Evolutionary conservation across 2,888 invertebrate genomes (phyloP), one percentile per base, ranked within the genome.

Genomic region (Drosophila stalkeri): DNA sequence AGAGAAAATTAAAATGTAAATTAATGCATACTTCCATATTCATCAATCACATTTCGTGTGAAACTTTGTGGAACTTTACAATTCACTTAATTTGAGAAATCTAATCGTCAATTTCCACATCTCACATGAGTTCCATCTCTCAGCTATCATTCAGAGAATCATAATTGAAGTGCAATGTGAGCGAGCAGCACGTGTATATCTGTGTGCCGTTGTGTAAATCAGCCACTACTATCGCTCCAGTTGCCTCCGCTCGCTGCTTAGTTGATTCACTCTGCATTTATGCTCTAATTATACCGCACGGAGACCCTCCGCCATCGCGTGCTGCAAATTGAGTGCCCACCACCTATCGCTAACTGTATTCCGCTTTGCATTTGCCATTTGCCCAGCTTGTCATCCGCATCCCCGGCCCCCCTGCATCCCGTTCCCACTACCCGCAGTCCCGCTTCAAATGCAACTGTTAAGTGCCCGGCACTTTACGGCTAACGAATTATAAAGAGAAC

Each of bases 271-370:
- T 54, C 39, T 44, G 31, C 61, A 69, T 69, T 65, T 79, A 69
- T 85, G 82, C 82, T 72, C 73, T 79, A 82, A 88, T 82, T 82
- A 82, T 76, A 85, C 71, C 66, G 27, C 51, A 69, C 63, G 65
- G 64, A 61, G 35, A 64, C 41, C 59, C 51, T 55, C 54, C 49
- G 41, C 43, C 69, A 66, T 75, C 56, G 85, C 71, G 64, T 76
- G 82, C 41, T 59, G 60, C 78, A 81, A 82, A 82, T 82, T 84
- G 75, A 87, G 85, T 84, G 71, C 47, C 41, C 51, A 37, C 65
- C 72, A 72, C 64, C 79, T 72, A 87, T 71, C 71, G 67, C 66
- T 70, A 66, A 70, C 70, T 56, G 63, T 57, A 61, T 64, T 75
- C 63, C 75, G 71, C 56, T 66, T 63, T 64, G 44, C 77, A 71